Evolutionary conservation across 2,113 vertebrate genomes (phyloP).

Genomic region (Notothenia coriiceps): DNA sequence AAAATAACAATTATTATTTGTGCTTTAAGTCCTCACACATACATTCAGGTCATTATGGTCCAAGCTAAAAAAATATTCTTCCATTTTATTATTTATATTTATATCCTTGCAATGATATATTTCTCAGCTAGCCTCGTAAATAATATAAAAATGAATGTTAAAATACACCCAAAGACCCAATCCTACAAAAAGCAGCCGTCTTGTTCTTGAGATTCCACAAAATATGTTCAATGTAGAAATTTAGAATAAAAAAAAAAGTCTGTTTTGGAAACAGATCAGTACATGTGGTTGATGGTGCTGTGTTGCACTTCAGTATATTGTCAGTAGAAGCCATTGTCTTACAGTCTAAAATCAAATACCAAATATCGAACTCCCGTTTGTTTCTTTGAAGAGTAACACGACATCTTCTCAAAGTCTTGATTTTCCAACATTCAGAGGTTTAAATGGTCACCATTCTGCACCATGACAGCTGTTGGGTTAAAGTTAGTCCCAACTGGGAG

Average conservation of each 20-base stretch:
- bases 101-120: background rate
- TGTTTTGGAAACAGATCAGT: background rate
- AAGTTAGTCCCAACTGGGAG: background rate
- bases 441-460: background rate
- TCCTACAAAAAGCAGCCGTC: background rate
- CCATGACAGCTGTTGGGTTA: background rate
- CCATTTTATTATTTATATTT: background rate
- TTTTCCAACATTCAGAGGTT: background rate
- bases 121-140: background rate
- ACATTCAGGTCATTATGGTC: no score
- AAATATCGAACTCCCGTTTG: background rate
- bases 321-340: no score
- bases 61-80: no score
- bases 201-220: slow-evolving; percentile 3
- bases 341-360: background rate
- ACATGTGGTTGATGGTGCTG: background rate
- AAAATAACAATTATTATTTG: background rate
- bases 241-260: no score
- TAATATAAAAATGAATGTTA: background rate
- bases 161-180: no score
- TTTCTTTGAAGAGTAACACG: background rate
- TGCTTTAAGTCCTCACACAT: no score
- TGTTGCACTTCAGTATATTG: background rate
- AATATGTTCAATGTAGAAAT: background rate
- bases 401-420: background rate